Evolutionary conservation across 2,888 invertebrate species (phyloP).

Genomic region (Acronicta psi): DNA sequence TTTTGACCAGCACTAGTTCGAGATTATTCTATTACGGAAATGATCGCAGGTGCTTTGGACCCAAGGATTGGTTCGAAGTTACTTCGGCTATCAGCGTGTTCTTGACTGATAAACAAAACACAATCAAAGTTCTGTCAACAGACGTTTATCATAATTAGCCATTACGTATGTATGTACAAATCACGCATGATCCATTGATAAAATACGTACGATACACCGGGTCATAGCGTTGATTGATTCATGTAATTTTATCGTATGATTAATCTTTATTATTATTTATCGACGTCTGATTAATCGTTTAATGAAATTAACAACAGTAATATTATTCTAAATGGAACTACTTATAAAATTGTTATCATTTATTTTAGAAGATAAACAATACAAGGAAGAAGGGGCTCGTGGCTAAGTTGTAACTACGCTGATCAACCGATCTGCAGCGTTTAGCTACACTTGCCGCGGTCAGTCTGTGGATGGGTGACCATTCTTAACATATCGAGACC

Average conservation of each 20-base stretch:
- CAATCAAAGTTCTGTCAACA: conserved; percentile 22
- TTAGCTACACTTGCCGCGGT: too few species aligned
- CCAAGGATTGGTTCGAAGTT: too few species aligned
- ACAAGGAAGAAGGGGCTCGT: too few species aligned
- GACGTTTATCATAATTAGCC: conserved; percentile 25
- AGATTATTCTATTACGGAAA: too few species aligned
- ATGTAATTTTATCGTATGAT: conserved; percentile 5
- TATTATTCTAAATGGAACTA: background rate
- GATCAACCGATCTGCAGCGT: too few species aligned
- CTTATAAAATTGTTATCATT: too few species aligned
- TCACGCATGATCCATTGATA: conserved; percentile 30
- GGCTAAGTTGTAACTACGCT: too few species aligned
- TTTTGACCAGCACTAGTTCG: too few species aligned
- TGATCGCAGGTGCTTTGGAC: too few species aligned
- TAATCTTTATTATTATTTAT: background rate
- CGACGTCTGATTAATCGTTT: background rate
- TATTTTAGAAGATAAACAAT: too few species aligned
- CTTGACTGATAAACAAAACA: conserved; percentile 11
- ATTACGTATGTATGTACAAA: conserved; percentile 12
- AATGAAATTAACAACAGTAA: background rate
- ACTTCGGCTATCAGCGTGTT: background rate
- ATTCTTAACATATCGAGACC: too few species aligned
- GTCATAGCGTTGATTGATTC: conserved; percentile 3
- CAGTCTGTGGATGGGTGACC: too few species aligned
- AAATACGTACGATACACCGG: conserved; percentile 2